These are phyloP conservation scores for Ailurus styani DNA, from an alignment of 2,113 vertebrate genomes.

Conservation along the genomic window DNA sequence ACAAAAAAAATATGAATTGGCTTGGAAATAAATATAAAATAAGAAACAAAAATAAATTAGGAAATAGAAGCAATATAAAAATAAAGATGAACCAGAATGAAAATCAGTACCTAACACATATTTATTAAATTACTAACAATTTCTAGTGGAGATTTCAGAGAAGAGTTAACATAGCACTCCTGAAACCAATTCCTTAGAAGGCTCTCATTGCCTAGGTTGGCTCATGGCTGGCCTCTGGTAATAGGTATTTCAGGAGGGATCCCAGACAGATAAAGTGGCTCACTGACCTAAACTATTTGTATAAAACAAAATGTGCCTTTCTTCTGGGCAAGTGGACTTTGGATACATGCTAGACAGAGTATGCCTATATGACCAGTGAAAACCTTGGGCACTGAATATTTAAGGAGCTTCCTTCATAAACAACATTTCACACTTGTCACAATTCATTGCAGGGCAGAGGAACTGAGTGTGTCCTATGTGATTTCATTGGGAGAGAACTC, in stretches of 20 bases:
- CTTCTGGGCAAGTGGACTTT: not conserved
- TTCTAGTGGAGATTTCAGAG: not conserved
- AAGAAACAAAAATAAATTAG: not conserved
- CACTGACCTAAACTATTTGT: fast-evolving
- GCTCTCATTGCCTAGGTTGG: not conserved
- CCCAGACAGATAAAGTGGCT: not conserved
- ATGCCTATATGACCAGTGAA: not conserved
- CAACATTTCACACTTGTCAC: not conserved
- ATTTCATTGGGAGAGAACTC: not conserved
- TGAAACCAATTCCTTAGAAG: not conserved
- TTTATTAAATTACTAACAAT: not conserved
- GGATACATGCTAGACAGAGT: not conserved
- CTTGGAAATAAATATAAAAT: not conserved
- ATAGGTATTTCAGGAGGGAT: not conserved
- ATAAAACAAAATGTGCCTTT: not conserved
- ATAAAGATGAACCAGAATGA: not conserved
- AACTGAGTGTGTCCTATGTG: not conserved
- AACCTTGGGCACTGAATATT: not conserved
- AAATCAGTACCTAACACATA: not conserved
- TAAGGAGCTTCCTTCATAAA: not conserved
- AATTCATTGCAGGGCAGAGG: not conserved
- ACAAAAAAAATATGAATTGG: not conserved
- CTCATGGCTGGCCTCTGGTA: not conserved
- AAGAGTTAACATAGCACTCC: not conserved
- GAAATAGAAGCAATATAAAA: not conserved